Base-by-base conservation (phyloP, 2,888 invertebrate species). In the Leucophora obtusa region DNA sequence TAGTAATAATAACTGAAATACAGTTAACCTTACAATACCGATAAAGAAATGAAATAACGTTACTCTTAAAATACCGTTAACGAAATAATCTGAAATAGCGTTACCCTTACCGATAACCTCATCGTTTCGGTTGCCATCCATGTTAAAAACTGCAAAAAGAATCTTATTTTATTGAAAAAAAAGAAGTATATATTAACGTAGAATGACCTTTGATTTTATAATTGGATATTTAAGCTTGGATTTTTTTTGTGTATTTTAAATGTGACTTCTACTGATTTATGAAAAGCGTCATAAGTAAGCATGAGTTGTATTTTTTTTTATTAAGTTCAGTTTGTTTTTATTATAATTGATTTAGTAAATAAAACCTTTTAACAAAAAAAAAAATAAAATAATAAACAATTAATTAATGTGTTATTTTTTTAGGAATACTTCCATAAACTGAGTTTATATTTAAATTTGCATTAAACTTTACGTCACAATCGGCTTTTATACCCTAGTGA, bases 161-260 rank as follows among this genome's bases (percentile, higher is more conserved):
- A 28, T 9, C 50, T 62, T 11, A 62, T 4, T 24, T 4, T 54
- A 47, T 21, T 33, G 63, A 56, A 43, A 47, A n/a, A 54, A 35
- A 43, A 35, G 0, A 9, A 33, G 9, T 51, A 15, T 60, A 21
- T 33, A 35, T 28, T 38, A n/a, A 8, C 11, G 2, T 18, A 35
- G 35, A 53, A 15, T 74, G 66, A 79, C 47, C 79, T 74, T 70
- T 74, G 74, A 66, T 33, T 70, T 65, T 56, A 50, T 70, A 74
- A 79, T 70, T 74, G 18, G 54, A n/a, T 28, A 17, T 9, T 53
- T 47, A n/a, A 43, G 21, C 18, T 62, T 9, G 17, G 24, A 47
- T 62, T 60, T 18, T 14, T 71, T 71, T 51, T 11, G 2, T 38
- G 8, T 2, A 11, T 11, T 38, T 38, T 14, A 1, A 11, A 11